A percentile compares a stretch with the other conserved stretches of the same genome.
phyloP scores from a whole-genome alignment of 2,888 invertebrate species.

The Ctenicera cuprea region DNA sequence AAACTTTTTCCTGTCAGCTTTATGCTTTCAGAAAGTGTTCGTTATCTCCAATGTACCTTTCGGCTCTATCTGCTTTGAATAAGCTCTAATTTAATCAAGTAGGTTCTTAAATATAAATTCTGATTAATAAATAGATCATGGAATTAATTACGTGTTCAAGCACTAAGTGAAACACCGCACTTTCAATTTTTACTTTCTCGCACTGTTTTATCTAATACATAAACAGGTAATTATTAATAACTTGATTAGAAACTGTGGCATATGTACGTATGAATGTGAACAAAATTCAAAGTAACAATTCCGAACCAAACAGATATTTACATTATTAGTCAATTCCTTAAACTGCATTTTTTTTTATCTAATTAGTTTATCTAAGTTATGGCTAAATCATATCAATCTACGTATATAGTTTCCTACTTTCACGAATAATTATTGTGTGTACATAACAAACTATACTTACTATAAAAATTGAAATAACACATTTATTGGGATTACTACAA shows the following conservation, averaged over 20 bases:
- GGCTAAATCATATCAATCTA: neutral
- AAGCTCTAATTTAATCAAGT: slow-evolving; percentile 10
- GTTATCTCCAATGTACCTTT: neutral
- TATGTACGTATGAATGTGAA: neutral
- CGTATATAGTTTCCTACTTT: slow-evolving; percentile 13
- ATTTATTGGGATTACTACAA: neutral
- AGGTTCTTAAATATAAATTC: neutral
- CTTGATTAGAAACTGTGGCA: neutral
- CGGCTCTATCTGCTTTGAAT: slow-evolving; percentile 1
- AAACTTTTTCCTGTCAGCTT: neutral
- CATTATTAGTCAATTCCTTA: too few species aligned
- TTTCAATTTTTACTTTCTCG: slow-evolving; percentile 31
- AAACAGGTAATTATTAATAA: neutral
- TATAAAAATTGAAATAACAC: neutral
- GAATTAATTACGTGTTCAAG: slow-evolving; percentile 7
- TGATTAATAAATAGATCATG: slow-evolving; percentile 19
- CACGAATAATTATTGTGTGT: slow-evolving; percentile 20
- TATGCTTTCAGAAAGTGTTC: neutral
- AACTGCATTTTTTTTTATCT: neutral
- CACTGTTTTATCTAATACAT: slow-evolving; percentile 18
- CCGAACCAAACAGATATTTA: neutral
- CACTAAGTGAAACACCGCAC: slow-evolving; percentile 17
- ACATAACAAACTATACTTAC: neutral
- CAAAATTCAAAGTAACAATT: neutral
- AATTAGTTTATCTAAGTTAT: neutral